Percentiles rank a stretch among this genome's conserved stretches.
phyloP scores from a whole-genome alignment of 2,113 vertebrate species.

The Thymallus thymallus region DNA sequence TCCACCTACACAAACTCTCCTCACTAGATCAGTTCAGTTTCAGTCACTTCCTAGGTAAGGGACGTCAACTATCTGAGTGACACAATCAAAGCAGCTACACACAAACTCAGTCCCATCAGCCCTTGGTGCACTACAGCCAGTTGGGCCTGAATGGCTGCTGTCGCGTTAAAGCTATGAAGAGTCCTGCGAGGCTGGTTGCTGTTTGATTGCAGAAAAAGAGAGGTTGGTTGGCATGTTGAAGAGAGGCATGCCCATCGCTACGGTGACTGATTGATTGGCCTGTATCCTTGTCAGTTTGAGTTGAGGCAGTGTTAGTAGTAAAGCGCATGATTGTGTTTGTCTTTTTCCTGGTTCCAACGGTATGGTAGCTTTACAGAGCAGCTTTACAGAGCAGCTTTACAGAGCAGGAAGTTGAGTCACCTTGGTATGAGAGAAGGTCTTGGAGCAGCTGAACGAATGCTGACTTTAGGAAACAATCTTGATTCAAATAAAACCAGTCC shows the following conservation, averaged over 20 bases:
- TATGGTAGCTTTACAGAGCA: slow-evolving; percentile 19
- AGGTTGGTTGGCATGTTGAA: slow-evolving; percentile 38
- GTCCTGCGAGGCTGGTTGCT: slow-evolving; percentile 30
- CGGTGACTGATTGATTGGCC: slow-evolving; percentile 37
- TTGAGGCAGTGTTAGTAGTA: slow-evolving; percentile 53
- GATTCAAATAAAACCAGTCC: slow-evolving; percentile 3
- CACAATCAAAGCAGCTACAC: slow-evolving; percentile 38
- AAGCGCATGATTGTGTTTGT: slow-evolving; percentile 31
- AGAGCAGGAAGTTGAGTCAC: slow-evolving; percentile 10
- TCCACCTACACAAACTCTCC: neutral
- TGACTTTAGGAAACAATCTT: slow-evolving; percentile 51
- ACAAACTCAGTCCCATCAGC: slow-evolving; percentile 42
- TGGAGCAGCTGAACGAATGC: slow-evolving; percentile 46
- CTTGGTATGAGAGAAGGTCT: slow-evolving; percentile 24
- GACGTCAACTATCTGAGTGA: slow-evolving; percentile 22
- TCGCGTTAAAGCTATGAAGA: slow-evolving; percentile 65
- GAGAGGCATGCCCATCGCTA: slow-evolving; percentile 54
- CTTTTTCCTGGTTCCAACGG: slow-evolving; percentile 22
- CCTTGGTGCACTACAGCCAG: slow-evolving; percentile 32
- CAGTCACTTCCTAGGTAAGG: no score
- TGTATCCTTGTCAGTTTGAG: slow-evolving; percentile 45
- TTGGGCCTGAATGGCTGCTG: no score
- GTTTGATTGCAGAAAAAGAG: slow-evolving; percentile 48
- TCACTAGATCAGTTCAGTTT: neutral
- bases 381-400: no score